These are phyloP conservation scores for Margaritifera margaritifera DNA, from an alignment of 2,888 invertebrate species.

Conservation along the genomic window DNA sequence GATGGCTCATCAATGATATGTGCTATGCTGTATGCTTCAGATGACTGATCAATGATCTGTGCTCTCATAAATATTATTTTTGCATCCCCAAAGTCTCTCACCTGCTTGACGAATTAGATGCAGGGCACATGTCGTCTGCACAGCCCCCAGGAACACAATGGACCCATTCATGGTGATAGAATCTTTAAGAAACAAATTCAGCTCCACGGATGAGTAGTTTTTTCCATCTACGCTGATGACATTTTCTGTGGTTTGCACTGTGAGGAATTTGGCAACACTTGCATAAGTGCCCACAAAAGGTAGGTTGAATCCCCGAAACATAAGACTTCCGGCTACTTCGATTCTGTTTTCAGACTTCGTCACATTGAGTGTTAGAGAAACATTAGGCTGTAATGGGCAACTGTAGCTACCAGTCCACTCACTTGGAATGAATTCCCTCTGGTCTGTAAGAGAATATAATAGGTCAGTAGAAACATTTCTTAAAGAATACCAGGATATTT, in stretches of 20 bases:
- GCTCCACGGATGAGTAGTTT: constrained; percentile 31
- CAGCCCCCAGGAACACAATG: constrained; percentile 13
- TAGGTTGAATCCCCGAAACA: constrained; percentile 1
- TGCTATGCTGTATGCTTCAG: too few species aligned
- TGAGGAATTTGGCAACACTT: constrained; percentile 9
- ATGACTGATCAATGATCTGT: too few species aligned
- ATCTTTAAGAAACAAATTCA: constrained; percentile 21
- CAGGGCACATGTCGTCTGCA: too few species aligned
- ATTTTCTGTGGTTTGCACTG: constrained; percentile 8
- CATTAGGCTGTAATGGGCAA: constrained; percentile 11
- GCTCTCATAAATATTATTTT: too few species aligned
- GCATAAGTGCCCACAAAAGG: constrained; percentile 16
- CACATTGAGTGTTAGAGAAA: constrained; percentile 10
- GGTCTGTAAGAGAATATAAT: constrained; percentile 2
- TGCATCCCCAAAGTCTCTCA: too few species aligned
- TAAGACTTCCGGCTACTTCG: constrained; percentile 6
- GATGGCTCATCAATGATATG: too few species aligned
- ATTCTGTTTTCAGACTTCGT: constrained; percentile 16
- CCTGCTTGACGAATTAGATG: too few species aligned
- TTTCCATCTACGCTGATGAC: constrained; percentile 4
- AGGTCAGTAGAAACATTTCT: too few species aligned
- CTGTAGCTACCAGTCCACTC: constrained; percentile 43
- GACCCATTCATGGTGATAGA: constrained; percentile 28
- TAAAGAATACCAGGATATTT: too few species aligned
- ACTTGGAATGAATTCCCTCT: constrained; percentile 38